A percentile compares a stretch with the other conserved stretches of the same genome.
phyloP scores from a whole-genome alignment of 2,797 vertebrate genomes.

The Phaenicophaeus curvirostris region DNA sequence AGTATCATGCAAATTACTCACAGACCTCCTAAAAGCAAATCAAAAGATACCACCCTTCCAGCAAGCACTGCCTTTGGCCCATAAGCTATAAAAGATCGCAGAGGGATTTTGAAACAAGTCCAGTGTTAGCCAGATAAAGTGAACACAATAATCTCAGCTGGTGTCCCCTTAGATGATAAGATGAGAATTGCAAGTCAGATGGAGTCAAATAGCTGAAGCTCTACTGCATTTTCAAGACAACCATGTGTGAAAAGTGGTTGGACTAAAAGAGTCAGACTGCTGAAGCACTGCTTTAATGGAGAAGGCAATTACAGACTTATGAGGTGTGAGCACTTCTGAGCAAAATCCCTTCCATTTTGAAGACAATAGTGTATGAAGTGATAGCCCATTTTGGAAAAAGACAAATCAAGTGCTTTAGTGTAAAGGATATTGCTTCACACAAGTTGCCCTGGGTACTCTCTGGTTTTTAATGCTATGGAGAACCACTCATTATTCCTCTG shows the following conservation, averaged over 20 bases:
- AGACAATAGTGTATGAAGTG: conserved; percentile 23
- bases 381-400: conserved; percentile 15
- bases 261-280: background rate
- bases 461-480: background rate
- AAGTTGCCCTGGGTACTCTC: background rate
- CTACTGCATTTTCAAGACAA: background rate
- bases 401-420: background rate
- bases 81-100: background rate
- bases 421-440: background rate
- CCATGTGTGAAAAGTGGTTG: background rate
- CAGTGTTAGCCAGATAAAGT: background rate
- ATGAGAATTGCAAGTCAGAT: background rate
- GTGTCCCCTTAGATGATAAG: background rate
- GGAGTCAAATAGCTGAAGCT: background rate
- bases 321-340: conserved; percentile 35
- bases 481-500: background rate
- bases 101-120: background rate
- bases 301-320: conserved; percentile 27
- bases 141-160: background rate
- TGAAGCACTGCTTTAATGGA: conserved; percentile 27
- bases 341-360: conserved; percentile 22
- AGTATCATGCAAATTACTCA: background rate
- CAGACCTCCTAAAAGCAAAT: background rate
- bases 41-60: background rate
- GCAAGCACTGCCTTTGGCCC: background rate